These are phyloP conservation scores for Lophochroa leadbeateri DNA, from an alignment of 2,113 vertebrate species.

Conservation along the genomic window DNA sequence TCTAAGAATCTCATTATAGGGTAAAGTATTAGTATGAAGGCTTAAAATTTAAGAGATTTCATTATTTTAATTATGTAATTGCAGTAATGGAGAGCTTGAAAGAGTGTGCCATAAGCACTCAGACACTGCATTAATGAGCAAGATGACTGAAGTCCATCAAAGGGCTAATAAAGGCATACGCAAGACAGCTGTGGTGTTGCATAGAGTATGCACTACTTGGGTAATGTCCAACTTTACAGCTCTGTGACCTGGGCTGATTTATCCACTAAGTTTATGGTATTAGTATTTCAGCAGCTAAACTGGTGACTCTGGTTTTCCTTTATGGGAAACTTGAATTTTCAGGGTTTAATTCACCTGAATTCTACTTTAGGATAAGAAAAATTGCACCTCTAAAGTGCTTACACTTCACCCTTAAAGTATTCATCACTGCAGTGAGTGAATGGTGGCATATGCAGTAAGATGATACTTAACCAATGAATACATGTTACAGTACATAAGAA, in stretches of 20 bases:
- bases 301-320: background rate
- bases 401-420: background rate
- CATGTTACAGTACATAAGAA: background rate
- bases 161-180: background rate
- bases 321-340: background rate
- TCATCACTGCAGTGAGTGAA: background rate
- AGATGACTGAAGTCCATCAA: background rate
- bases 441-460: background rate
- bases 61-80: background rate
- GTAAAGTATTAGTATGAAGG: background rate
- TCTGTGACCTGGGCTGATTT: background rate
- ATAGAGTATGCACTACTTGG: background rate
- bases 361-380: background rate
- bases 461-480: background rate
- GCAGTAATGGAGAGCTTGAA: background rate
- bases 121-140: background rate
- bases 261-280: background rate
- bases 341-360: background rate
- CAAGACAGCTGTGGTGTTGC: background rate
- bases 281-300: background rate
- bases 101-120: background rate
- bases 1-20: background rate
- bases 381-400: background rate
- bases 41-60: background rate
- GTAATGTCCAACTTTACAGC: background rate